phyloP scores from a whole-genome alignment of 2,888 invertebrate genomes.

The Diplolepis rosae region DNA sequence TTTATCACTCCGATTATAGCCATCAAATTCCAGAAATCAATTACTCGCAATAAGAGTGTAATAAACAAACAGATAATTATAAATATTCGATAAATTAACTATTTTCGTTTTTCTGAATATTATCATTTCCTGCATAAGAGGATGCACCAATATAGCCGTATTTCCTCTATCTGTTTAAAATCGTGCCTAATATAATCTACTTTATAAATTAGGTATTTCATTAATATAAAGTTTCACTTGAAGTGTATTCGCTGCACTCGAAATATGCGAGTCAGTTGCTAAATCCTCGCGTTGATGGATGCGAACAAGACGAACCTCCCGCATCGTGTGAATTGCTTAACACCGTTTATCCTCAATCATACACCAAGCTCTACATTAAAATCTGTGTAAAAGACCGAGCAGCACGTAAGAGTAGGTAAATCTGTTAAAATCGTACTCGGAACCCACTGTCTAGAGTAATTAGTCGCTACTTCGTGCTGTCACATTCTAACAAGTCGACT shows the following conservation, averaged over 20 bases:
- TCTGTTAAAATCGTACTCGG: conserved; percentile 17
- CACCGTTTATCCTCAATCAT: conserved; percentile 53
- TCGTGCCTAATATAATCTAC: too few species aligned
- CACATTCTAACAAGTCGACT: conserved; percentile 23
- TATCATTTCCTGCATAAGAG: not conserved
- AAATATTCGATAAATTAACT: too few species aligned
- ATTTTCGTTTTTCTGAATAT: too few species aligned
- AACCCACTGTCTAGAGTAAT: conserved; percentile 33
- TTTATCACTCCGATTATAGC: too few species aligned
- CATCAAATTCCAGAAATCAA: too few species aligned
- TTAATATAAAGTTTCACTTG: not conserved
- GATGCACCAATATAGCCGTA: not conserved
- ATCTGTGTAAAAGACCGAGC: conserved; percentile 30
- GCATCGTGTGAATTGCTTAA: conserved; percentile 50
- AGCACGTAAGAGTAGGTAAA: conserved; percentile 22
- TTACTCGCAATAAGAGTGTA: too few species aligned
- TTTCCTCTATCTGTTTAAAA: not conserved
- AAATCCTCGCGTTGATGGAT: conserved; percentile 25
- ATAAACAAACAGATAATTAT: too few species aligned
- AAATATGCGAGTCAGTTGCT: conserved; percentile 3
- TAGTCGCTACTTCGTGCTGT: conserved; percentile 38
- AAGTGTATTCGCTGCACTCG: not conserved
- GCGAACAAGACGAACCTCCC: conserved; percentile 42
- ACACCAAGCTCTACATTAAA: conserved; percentile 43
- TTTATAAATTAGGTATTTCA: too few species aligned